Evolutionary conservation across 2,113 vertebrate genomes (phyloP).

Genomic region (Choloepus hoffmanni): DNA sequence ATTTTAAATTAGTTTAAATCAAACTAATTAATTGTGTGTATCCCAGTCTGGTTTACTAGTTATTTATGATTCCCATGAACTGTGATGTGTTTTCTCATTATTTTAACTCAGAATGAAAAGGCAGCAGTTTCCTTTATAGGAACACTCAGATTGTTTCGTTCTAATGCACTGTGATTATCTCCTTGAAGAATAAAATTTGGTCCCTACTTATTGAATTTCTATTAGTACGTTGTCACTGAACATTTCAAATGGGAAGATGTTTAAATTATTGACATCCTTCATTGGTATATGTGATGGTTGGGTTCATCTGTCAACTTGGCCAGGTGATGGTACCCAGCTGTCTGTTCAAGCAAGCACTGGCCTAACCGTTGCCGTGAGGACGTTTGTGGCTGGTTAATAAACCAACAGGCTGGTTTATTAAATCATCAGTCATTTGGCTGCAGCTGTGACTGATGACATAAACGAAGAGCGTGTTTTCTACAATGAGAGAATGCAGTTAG

Average conservation of each 20-base stretch:
- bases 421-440: no score
- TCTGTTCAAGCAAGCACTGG: no score
- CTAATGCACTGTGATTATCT: not conserved
- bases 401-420: no score
- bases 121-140: not conserved
- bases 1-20: not conserved
- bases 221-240: not conserved
- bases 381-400: no score
- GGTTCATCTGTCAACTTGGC: no score
- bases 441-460: no score
- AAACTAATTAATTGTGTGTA: not conserved
- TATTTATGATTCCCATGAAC: not conserved
- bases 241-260: not conserved
- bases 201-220: not conserved
- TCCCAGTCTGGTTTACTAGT: not conserved
- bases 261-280: not conserved
- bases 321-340: no score
- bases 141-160: not conserved
- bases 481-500: no score
- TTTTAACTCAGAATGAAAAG: conserved; percentile 14
- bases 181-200: conserved; percentile 24
- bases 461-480: no score
- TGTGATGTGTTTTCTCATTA: not conserved
- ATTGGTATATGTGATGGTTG: not conserved
- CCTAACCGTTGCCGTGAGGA: no score